A percentile compares a stretch with the other conserved stretches of the same genome.
phyloP scores from a whole-genome alignment of 2,113 vertebrate genomes.

The Syrmaticus mikado region DNA sequence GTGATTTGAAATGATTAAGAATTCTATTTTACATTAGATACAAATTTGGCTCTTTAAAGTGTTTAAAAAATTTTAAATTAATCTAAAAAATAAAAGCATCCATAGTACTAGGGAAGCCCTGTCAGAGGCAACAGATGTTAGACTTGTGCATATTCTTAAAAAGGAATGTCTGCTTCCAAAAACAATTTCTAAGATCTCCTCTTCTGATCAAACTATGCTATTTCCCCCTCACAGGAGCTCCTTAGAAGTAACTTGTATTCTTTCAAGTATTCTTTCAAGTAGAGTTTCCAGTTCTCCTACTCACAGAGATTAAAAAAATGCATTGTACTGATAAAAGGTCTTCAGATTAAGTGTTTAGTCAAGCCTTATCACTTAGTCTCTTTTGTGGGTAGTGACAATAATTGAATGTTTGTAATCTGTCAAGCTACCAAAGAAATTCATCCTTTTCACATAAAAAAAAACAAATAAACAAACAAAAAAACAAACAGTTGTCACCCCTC shows the following conservation, averaged over 20 bases:
- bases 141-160: not conserved
- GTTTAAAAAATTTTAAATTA: not conserved
- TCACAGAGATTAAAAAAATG: not conserved
- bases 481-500: not conserved
- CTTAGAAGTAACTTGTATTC: not conserved
- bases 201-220: not conserved
- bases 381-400: not conserved
- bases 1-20: not conserved
- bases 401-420: not conserved
- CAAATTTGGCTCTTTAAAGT: not conserved
- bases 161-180: not conserved
- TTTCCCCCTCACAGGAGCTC: accelerated
- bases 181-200: not conserved
- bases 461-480: not conserved
- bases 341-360: not conserved
- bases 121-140: not conserved
- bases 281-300: not conserved
- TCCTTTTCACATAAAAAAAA: not conserved
- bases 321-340: not conserved
- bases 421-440: not conserved
- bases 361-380: not conserved
- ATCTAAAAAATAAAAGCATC: not conserved
- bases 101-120: not conserved
- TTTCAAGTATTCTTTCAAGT: not conserved
- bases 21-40: not conserved